phyloP scores from a whole-genome alignment of 2,797 vertebrate species.

The Stomatorhinus walkeri region DNA sequence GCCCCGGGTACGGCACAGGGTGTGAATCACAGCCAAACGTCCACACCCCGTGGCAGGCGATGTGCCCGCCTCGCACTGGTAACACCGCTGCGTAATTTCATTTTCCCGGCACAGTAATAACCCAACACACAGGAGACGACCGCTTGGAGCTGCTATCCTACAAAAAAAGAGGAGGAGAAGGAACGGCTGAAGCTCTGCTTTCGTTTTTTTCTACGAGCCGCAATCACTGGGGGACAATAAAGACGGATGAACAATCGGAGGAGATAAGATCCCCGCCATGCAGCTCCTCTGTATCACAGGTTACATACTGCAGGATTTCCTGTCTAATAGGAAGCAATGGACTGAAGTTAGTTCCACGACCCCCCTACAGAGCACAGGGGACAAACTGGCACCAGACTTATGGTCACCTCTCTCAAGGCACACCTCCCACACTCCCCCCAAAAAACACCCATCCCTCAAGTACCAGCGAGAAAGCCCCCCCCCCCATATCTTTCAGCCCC shows the following conservation, averaged over 20 bases:
- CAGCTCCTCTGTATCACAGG: neutral
- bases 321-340: neutral
- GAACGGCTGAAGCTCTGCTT: neutral
- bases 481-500: neutral
- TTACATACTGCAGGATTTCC: neutral
- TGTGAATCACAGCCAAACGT: neutral
- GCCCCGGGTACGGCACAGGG: neutral
- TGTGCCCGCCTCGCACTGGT: conserved; percentile 9
- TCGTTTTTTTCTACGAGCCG: neutral
- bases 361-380: neutral
- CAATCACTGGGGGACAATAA: conserved; percentile 19
- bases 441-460: neutral
- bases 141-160: neutral
- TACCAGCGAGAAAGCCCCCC: neutral
- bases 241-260: conserved; percentile 10
- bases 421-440: neutral
- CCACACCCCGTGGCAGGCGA: neutral
- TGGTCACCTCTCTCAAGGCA: neutral
- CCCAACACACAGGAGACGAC: neutral
- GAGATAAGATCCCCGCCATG: conserved; percentile 1
- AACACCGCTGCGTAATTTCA: conserved; percentile 17
- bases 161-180: neutral
- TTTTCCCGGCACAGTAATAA: conserved; percentile 19
- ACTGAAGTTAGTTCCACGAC: neutral
- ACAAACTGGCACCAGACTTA: neutral